Conservation (phyloP, 2,888 invertebrate species). For the Iselma pallidipennis region DNA sequence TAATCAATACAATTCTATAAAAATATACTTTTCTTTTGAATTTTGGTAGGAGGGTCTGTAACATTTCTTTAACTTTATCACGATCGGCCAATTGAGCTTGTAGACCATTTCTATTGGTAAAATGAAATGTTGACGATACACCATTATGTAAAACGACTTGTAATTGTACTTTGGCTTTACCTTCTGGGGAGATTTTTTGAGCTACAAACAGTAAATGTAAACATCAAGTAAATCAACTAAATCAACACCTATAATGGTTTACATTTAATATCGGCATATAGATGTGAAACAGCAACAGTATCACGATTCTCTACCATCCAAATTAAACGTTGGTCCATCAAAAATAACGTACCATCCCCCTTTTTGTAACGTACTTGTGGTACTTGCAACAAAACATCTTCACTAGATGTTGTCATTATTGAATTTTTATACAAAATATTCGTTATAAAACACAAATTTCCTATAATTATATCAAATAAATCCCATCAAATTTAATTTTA, state of each 20-base stretch:
- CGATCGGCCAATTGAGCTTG: slow-evolving; percentile 86
- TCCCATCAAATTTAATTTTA: neutral
- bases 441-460: neutral
- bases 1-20: neutral
- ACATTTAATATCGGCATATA: slow-evolving; percentile 96
- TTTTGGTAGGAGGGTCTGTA: slow-evolving; percentile 90
- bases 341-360: slow-evolving; percentile 91
- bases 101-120: slow-evolving; percentile 84
- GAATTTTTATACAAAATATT: slow-evolving; percentile 1
- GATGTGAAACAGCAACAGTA: slow-evolving; percentile 89
- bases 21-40: slow-evolving; percentile 83
- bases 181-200: slow-evolving; percentile 96
- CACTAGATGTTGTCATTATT: slow-evolving; percentile 84
- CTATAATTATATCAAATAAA: no score
- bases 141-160: slow-evolving; percentile 96
- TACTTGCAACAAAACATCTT: slow-evolving; percentile 93
- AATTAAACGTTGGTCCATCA: slow-evolving; percentile 94
- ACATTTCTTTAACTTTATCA: slow-evolving; percentile 88
- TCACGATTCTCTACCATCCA: slow-evolving; percentile 96
- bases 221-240: neutral
- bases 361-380: slow-evolving; percentile 94
- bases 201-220: slow-evolving; percentile 40
- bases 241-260: slow-evolving; percentile 47
- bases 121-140: slow-evolving; percentile 95
- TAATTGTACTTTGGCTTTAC: slow-evolving; percentile 96